These are phyloP conservation scores for Arge pagana DNA, from an alignment of 2,888 invertebrate species.

Conservation along the genomic window DNA sequence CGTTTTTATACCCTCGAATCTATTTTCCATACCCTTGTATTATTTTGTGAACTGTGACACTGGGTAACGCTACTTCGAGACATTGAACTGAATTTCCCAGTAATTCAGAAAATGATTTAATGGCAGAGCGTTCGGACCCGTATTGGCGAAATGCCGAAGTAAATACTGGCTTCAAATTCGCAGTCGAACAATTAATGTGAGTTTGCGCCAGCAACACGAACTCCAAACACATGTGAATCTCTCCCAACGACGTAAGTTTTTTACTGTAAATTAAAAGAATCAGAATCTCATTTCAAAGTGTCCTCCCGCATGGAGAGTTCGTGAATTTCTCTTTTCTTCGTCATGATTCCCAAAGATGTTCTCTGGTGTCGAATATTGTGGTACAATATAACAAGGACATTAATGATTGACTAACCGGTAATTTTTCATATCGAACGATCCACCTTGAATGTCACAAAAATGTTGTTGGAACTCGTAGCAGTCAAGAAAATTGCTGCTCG, in stretches of 20 bases:
- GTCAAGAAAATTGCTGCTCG: slow-evolving; percentile 38
- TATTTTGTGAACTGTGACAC: slow-evolving; percentile 32
- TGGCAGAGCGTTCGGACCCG: slow-evolving; percentile 38
- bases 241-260: slow-evolving; percentile 40
- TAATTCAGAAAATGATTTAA: slow-evolving; percentile 31
- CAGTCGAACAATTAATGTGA: slow-evolving; percentile 40
- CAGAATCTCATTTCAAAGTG: not conserved
- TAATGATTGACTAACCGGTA: slow-evolving; percentile 16
- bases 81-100: slow-evolving; percentile 22
- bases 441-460: slow-evolving; percentile 32
- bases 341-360: not conserved
- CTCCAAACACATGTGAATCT: slow-evolving; percentile 47
- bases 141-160: slow-evolving; percentile 38
- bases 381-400: not conserved
- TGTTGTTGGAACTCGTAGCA: slow-evolving; percentile 36
- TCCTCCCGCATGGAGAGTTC: not conserved
- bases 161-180: slow-evolving; percentile 39
- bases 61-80: slow-evolving; percentile 33
- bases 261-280: slow-evolving; percentile 34
- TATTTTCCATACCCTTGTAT: slow-evolving; percentile 30
- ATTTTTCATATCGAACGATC: slow-evolving; percentile 35
- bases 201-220: slow-evolving; percentile 43
- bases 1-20: slow-evolving; percentile 5
- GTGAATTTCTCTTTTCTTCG: not conserved
- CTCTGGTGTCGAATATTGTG: not conserved